These are phyloP conservation scores for Phenganax stokvisi DNA, from an alignment of 92 coral and sea anemone species.

Conservation along the genomic window DNA sequence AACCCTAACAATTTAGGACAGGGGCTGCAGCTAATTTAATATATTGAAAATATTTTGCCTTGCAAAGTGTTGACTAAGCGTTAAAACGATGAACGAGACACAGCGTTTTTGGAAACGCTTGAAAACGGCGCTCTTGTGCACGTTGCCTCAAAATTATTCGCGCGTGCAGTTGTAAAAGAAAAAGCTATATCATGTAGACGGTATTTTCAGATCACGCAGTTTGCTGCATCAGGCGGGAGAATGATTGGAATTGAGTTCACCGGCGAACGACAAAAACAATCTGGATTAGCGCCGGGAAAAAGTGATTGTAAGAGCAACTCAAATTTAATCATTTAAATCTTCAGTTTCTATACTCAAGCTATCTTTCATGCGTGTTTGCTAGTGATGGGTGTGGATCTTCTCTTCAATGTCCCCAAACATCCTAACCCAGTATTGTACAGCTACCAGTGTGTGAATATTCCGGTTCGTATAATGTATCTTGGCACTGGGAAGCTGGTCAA, in stretches of 20 bases:
- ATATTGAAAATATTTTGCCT: no score
- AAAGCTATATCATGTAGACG: no score
- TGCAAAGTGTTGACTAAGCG: no score
- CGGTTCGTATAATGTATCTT: constrained; percentile 86
- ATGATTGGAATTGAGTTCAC: constrained; percentile 41
- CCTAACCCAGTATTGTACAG: constrained; percentile 74
- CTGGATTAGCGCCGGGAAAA: constrained; percentile 23
- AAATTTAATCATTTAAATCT: not conserved
- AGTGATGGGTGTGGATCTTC: constrained; percentile 92
- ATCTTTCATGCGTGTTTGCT: constrained; percentile 11
- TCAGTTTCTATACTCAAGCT: not conserved
- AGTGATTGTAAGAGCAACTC: constrained; percentile 33
- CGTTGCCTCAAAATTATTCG: not conserved
- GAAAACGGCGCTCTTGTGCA: not conserved
- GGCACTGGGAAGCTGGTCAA: constrained; percentile 92
- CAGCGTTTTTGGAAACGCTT: no score
- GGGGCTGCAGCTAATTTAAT: no score
- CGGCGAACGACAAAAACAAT: constrained; percentile 31
- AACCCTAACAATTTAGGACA: no score
- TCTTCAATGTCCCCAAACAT: constrained; percentile 85
- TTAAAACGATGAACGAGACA: no score
- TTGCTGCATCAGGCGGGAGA: constrained; percentile 35
- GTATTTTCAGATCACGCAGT: constrained; percentile 24
- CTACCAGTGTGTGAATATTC: constrained; percentile 80
- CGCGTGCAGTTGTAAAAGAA: no score